Base-by-base conservation (phyloP, 2,888 invertebrate species). In the Dryomyza anilis region DNA sequence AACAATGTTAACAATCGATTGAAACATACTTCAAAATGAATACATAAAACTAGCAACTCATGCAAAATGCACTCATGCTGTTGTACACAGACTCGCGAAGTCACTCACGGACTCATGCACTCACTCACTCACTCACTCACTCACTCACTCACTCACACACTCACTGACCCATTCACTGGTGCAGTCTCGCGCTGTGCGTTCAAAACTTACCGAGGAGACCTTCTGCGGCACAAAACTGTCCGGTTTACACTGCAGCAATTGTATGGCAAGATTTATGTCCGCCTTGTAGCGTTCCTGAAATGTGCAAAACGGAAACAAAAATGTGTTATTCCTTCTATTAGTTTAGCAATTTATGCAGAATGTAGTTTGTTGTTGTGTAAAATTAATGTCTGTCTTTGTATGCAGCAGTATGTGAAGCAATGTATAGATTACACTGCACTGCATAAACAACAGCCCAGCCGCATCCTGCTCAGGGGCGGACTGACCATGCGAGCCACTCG, bases 241-340 rank as follows among this genome's bases (percentile, higher is more conserved):
- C 72, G 96, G 96, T 80, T 96, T 96, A 83, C 96, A 96, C 81
- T 97, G 96, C 61, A 97, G 86, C 75, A 97, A 86, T 83, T 96
- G 95, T 73, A 96, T 95, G 68, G 96, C 96, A 78, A 95, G 85
- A 83, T 92, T 94, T 81, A 96, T 95, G 81, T 97, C 97, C 78
- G 92, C 93, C 82, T 95, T 92, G 84, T 95, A 96, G 76, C 94
- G 89, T 80, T 96, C 96, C 96, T 96, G 86, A 48, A 89, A 89
- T 70, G 59, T 33, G 39, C 14, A 58, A n/a, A n/a, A 62, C 63
- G 43, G 46, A 21, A 61, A 14, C 55, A 19, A 57, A 16, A 53
- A 30, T 33, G 16, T 36, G 33, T 36, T 55, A 33, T 55, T 23
- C 33, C 23, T 55, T 25, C n/a, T 27, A 7, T 14, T 39, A n/a